Evolutionary conservation across 92 coral and sea anemone genomes (phyloP).

Genomic region (Paramuricea clavata): DNA sequence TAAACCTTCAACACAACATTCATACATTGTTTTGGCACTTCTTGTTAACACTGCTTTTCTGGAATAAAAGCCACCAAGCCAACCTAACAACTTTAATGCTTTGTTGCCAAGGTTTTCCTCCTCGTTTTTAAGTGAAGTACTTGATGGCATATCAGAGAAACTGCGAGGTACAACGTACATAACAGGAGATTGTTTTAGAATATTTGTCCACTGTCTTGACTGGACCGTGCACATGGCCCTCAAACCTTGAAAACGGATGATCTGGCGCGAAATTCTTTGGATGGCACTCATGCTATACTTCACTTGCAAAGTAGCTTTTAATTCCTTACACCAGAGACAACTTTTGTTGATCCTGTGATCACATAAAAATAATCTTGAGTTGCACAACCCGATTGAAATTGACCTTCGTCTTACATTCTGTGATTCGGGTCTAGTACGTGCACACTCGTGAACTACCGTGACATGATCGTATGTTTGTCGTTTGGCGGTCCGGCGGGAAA

Average conservation of each 20-base stretch:
- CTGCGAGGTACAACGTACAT: neutral
- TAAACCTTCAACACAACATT: constrained; percentile 89
- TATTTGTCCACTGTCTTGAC: neutral
- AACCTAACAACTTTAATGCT: constrained; percentile 69
- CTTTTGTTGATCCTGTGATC: too few relatives aligned
- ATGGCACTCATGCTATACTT: neutral
- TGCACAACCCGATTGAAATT: neutral
- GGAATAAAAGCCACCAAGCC: constrained; percentile 84
- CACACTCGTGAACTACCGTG: neutral
- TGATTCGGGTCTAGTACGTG: neutral
- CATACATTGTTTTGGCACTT: constrained; percentile 91
- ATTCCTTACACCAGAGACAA: neutral
- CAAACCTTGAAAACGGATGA: constrained; percentile 8
- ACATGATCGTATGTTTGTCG: constrained; percentile 6
- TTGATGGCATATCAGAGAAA: constrained; percentile 32
- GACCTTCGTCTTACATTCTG: neutral
- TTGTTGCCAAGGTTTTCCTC: constrained; percentile 65
- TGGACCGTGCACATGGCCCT: neutral
- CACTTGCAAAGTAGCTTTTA: neutral
- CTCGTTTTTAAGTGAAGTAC: constrained; percentile 23
- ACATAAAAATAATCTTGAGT: neutral
- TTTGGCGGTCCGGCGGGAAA: constrained; percentile 74
- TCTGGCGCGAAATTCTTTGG: constrained; percentile 13
- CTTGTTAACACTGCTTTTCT: constrained; percentile 78
- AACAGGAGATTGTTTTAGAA: neutral